Percentiles rank a stretch among this genome's conserved stretches.
phyloP scores from a whole-genome alignment of 2,113 vertebrate species.

The Alouatta palliata region DNA sequence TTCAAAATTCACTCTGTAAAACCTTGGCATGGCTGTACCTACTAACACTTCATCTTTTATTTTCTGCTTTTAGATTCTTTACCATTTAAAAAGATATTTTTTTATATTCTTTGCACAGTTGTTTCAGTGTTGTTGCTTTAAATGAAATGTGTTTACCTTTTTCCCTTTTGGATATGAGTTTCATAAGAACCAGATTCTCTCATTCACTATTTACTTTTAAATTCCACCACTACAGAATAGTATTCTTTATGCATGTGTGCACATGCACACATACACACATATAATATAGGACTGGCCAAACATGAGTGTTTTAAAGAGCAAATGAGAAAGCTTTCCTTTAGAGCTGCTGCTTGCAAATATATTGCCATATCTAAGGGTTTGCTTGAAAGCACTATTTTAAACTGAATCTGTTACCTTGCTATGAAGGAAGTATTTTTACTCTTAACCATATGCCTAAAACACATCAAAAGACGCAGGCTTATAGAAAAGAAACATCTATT shows the following conservation, averaged over 20 bases:
- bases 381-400: neutral
- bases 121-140: neutral
- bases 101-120: neutral
- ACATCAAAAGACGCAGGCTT: neutral
- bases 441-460: neutral
- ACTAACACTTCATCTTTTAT: neutral
- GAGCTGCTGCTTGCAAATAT: neutral
- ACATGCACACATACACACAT: accelerated
- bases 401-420: conserved; percentile 24
- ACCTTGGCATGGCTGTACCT: neutral
- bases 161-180: neutral
- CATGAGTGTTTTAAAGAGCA: neutral
- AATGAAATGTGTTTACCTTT: neutral
- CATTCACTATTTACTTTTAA: neutral
- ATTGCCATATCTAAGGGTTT: neutral
- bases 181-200: neutral
- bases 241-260: neutral
- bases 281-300: neutral
- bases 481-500: neutral
- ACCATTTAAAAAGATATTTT: neutral
- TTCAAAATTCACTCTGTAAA: neutral
- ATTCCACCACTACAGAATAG: neutral
- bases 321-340: neutral
- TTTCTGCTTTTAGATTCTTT: neutral
- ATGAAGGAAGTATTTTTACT: neutral